Base-by-base conservation (phyloP, 1,140 invertebrate species). In the Halesus radiatus region DNA sequence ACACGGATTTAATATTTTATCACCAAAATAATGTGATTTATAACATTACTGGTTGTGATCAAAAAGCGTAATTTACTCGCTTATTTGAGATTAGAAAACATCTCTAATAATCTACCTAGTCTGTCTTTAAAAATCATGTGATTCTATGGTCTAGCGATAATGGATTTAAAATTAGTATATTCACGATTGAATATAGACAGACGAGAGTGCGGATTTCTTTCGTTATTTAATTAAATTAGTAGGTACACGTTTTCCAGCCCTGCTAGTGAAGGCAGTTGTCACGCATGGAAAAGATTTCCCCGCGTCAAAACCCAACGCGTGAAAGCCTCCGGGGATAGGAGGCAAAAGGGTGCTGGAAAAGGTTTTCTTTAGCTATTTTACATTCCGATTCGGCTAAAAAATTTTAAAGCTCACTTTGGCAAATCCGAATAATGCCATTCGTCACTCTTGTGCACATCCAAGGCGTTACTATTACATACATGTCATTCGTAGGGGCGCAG, bases 211-310 rank as follows among this genome's bases (percentile, higher is more conserved):
- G 3, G 20, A 56, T 18, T 0, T 18, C 18, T 56, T 5, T 45
- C 10, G 37, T 45, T 10, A 45, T 20, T 22, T 20, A 23, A 60
- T 60, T 23, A 20, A 60, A 60, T 60, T 60, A 60, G 23, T 23
- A 22, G 3, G 5, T 62, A 13, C 26, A 16, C 16, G 8, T 66
- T 50, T 16, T 16, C 60, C 56, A 64, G 3, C 74, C 74, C 74
- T 60, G 54, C 64, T 13, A 54, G 22, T 53, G 16, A 64, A 37
- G 64, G 79, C 60, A 72, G 79, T 77, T 80, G 79, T 80, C 79
- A 80, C 79, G 79, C 75, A 77, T 68, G 50, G 53, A 77, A 29
- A 80, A 79, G 26, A 53, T 53, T 77, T 76, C 60, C 37, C 37
- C 75, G 54, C 76, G 78, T 72, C 68, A 73, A 60, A 78, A 29